Conservation (phyloP, 2,888 invertebrate genomes). For the Meganola albula region DNA sequence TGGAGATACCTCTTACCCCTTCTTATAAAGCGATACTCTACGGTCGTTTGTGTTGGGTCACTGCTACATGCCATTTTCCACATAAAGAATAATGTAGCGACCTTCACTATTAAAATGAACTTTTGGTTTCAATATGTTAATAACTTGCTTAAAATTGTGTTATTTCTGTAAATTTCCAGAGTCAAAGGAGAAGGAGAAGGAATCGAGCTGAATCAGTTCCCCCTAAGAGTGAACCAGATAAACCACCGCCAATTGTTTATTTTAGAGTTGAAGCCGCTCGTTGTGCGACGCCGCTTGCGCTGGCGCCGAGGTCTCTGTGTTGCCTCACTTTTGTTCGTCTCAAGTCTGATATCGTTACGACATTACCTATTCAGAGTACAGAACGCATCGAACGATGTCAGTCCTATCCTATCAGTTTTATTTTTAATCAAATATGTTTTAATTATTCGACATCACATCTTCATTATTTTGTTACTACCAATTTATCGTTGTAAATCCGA, state of each 20-base stretch:
- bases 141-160: conserved; percentile 2
- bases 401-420: conserved; percentile 44
- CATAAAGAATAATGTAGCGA: too few relatives aligned
- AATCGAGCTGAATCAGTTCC: conserved; percentile 81
- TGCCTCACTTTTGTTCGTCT: conserved; percentile 49
- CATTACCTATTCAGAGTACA: conserved; percentile 20
- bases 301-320: conserved; percentile 39
- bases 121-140: too few relatives aligned
- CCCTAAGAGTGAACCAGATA: conserved; percentile 63
- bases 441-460: conserved; percentile 50
- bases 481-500: conserved; percentile 38
- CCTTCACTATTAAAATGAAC: too few relatives aligned
- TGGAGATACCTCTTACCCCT: too few relatives aligned
- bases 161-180: conserved; percentile 67
- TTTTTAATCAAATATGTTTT: conserved; percentile 37
- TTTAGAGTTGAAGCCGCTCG: conserved; percentile 59
- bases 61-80: too few relatives aligned
- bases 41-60: too few relatives aligned
- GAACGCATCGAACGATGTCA: conserved; percentile 46
- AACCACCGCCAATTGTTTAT: conserved; percentile 77
- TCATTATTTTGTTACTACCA: conserved; percentile 36
- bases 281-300: conserved; percentile 33
- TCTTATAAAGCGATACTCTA: too few relatives aligned
- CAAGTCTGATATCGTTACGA: conserved; percentile 44
- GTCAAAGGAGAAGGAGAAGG: conserved; percentile 83